Evolutionary conservation across 2,113 vertebrate species (phyloP), one percentile per base, ranked within the genome.

Genomic region (Brienomyrus longianalis): DNA sequence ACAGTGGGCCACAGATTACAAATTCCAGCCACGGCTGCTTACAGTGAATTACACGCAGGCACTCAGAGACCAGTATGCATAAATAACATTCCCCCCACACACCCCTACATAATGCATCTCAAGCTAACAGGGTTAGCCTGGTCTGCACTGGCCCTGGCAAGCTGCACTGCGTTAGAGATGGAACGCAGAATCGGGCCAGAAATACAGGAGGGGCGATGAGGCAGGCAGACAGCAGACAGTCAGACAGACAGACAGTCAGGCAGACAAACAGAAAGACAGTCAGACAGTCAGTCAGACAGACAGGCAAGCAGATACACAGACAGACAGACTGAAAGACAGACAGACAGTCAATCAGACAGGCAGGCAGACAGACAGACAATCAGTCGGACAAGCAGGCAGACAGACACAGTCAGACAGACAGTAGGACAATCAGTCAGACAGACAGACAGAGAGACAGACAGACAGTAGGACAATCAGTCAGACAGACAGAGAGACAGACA

Each of bases 11-110:
- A 93, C 92, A 91, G 93, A 96, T 96, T 96, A 96, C 95, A 94
- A 95, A 96, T 96, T 96, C 94, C 93, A 95, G 95, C 95, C 94
- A 94, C 94, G 92, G 47, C 90, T 90, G 93, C 94, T 94, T 95
- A 94, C 94, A 94, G 94, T 96, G 94, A 96, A 95, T 96, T 95
- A 95, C 94, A 94, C 92, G 89, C 91, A 92, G 88, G 90, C 92
- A 94, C 93, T 93, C 91, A 17, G 93, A 91, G 93, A 92, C 92
- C 95, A 96, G 94, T 94, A 93, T 93, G 94, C 94, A 95, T 95
- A 95, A 95, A 95, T 95, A 95, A 77, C 70, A 77, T 5, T 7
- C 66, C 66, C 31, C 13, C 27, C 62, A n/a, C 52, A 80, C 86
- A 56, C 4, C 6, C n/a, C n/a, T 15, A 88, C n/a, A 47, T 77